A percentile compares a stretch with the other conserved stretches of the same genome.
These are phyloP conservation scores for Limnodromus scolopaceus DNA, from an alignment of 2,797 vertebrate species.

Conservation along the genomic window DNA sequence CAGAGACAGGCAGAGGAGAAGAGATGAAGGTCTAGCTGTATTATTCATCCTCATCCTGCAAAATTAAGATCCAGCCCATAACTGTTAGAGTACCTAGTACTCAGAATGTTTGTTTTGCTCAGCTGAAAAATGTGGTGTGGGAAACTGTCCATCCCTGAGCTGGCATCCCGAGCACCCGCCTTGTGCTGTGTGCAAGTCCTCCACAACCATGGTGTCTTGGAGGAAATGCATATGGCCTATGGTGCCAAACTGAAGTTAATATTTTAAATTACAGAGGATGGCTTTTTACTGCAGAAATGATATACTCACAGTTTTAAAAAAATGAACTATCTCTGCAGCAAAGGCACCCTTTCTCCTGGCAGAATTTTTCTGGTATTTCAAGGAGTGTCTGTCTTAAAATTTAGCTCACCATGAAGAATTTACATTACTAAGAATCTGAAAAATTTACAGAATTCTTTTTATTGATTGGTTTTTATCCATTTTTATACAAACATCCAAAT, in stretches of 20 bases:
- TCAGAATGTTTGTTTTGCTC: neutral
- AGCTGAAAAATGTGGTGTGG: neutral
- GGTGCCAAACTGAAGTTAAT: neutral
- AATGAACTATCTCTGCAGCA: neutral
- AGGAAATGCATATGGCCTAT: neutral
- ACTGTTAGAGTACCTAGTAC: neutral
- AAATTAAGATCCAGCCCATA: neutral
- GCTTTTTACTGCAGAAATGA: neutral
- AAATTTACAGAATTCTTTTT: neutral
- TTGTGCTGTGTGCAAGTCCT: neutral
- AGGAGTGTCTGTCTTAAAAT: neutral
- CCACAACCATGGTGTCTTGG: neutral
- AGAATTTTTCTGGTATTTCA: neutral
- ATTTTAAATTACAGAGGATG: neutral
- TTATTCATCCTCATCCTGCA: neutral
- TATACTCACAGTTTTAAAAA: neutral
- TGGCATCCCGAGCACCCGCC: neutral
- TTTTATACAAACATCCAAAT: neutral
- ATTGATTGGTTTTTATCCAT: neutral
- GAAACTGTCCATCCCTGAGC: neutral
- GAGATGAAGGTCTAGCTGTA: neutral
- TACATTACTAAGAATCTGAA: neutral
- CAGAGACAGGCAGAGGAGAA: neutral
- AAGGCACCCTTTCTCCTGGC: neutral
- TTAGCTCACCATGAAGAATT: neutral